These are phyloP conservation scores for Propithecus coquereli DNA, from an alignment of 2,113 vertebrate species.

Conservation along the genomic window DNA sequence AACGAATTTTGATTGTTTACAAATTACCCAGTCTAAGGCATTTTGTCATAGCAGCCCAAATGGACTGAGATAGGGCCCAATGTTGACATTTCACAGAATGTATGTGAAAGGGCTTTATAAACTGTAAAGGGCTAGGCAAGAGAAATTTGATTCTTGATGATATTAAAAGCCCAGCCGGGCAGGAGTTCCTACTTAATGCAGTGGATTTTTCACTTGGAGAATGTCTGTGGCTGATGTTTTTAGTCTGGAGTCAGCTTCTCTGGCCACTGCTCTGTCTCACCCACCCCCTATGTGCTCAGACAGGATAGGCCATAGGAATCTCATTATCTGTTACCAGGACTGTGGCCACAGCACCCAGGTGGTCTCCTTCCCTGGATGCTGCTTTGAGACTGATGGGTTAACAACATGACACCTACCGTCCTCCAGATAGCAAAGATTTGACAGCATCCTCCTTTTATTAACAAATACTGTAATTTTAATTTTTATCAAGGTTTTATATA, in stretches of 20 bases:
- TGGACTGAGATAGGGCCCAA: neutral
- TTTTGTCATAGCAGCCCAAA: neutral
- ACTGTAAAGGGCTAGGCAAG: neutral
- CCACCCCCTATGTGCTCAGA: fast-evolving
- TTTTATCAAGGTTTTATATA: neutral
- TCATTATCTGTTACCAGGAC: neutral
- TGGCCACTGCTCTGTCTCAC: fast-evolving
- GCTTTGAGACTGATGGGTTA: neutral
- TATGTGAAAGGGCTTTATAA: neutral
- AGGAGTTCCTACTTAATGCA: neutral
- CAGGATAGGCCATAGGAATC: fast-evolving
- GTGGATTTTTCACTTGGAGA: neutral
- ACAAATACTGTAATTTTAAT: neutral
- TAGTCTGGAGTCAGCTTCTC: neutral
- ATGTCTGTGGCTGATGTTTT: neutral
- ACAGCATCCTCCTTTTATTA: neutral
- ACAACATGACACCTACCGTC: neutral
- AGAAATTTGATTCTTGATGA: neutral
- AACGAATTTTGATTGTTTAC: neutral
- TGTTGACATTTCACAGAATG: neutral
- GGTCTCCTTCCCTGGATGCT: neutral
- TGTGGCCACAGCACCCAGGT: neutral
- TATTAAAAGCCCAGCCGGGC: neutral
- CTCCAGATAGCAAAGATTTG: neutral
- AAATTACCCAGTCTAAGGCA: neutral